Evolutionary conservation across 2,888 invertebrate genomes (phyloP), one percentile per base, ranked within the genome.

Genomic region (Philhelius pedissequus): DNA sequence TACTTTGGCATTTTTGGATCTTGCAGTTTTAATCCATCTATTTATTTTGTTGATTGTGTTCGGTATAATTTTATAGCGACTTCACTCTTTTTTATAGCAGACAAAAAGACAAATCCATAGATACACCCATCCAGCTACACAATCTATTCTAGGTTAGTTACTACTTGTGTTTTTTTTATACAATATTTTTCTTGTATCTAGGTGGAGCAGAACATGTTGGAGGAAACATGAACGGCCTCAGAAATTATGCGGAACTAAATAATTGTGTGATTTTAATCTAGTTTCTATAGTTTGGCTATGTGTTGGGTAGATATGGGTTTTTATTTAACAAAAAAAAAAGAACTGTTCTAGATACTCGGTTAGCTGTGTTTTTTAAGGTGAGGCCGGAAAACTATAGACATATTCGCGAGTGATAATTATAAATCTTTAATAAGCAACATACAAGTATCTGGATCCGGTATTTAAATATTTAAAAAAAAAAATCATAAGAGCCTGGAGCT

Each of bases 191-290:
- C n/a, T 60, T 60, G 58, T 60, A 60, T 48, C 48, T 48, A 48
- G 48, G 48, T 48, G 48, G 48, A 48, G 22, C 48, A 48, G 22
- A 48, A n/a, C n/a, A 48, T 56, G 56, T 40, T 64, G 45, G 32
- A 32, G 30, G 45, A 43, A 70, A 45, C 25, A 62, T 38, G 58
- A 71, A 70, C 66, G 66, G 71, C 81, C 77, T 71, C 64, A 70
- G 38, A 45, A 83, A 70, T 70, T 78, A 79, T 79, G 79, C 83
- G 83, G 83, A 83, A 79, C 83, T 79, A 66, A 74, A 66, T 74
- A 58, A 74, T 66, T 70, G 69, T 43, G 64, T 27, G 78, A 79
- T 70, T 74, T 48, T 35, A 70, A 75, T 83, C 73, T 62, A 58
- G 48, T 43, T 50, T 62, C 27, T 43, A 25, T 38, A 45, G 25